Conservation (phyloP, 1,140 invertebrate species). For the Dolichoris vasculosae region DNA sequence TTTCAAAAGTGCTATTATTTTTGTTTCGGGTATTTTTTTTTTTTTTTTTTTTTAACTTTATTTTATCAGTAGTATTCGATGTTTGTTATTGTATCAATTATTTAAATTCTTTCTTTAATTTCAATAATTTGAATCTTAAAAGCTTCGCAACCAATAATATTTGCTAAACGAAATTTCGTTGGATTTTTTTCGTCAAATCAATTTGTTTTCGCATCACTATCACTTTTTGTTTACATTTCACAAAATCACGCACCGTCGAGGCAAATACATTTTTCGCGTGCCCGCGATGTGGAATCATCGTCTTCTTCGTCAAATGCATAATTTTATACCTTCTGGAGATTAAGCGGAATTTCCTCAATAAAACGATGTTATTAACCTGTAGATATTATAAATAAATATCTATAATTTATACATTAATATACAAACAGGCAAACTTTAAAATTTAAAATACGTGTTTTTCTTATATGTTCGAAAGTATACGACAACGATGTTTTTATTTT, state of each 20-base stretch:
- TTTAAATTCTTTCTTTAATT: not conserved
- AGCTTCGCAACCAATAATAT: not conserved
- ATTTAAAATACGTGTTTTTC: too few relatives aligned
- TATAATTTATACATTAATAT: too few relatives aligned
- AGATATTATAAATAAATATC: too few relatives aligned
- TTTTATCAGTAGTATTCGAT: too few relatives aligned
- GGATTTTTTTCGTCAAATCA: not conserved
- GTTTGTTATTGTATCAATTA: not conserved
- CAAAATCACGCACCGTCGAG: constrained; percentile 37
- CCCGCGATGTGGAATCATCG: constrained; percentile 17
- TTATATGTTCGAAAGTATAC: too few relatives aligned
- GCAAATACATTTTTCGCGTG: constrained; percentile 24
- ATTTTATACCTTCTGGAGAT: not conserved
- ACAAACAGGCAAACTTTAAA: too few relatives aligned
- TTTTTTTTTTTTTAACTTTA: too few relatives aligned
- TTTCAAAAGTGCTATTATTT: too few relatives aligned
- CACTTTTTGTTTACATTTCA: not conserved
- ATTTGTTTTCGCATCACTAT: not conserved
- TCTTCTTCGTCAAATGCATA: not conserved
- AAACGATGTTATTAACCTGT: not conserved
- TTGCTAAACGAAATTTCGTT: not conserved
- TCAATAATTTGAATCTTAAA: not conserved
- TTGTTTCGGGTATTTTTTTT: too few relatives aligned
- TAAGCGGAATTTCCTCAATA: constrained; percentile 19
- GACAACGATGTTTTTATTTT: too few relatives aligned